Conservation (phyloP, 2,797 vertebrate species). For the Chromobotia macracanthus region DNA sequence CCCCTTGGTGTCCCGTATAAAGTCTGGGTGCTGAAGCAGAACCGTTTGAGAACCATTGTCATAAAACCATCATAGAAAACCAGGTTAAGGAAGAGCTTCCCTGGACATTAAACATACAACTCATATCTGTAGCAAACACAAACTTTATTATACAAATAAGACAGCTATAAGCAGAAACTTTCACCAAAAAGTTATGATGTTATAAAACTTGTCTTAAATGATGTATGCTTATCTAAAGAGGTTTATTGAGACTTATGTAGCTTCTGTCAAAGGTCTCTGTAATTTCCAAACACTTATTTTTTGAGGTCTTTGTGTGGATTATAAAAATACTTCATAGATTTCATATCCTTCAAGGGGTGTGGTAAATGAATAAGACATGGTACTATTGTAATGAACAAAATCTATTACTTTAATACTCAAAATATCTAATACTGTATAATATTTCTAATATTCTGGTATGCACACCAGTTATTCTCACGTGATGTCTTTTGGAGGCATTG, state of each 20-base stretch:
- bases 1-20: too few species aligned
- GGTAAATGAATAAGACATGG: conserved; percentile 11
- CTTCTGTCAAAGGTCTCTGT: conserved; percentile 7
- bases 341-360: conserved; percentile 8
- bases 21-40: background rate
- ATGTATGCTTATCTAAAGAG: conserved; percentile 1
- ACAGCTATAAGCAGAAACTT: conserved; percentile 28
- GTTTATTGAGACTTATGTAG: conserved; percentile 22
- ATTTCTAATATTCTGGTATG: conserved; percentile 3
- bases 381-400: conserved; percentile 27
- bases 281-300: background rate
- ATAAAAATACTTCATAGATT: background rate
- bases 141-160: conserved; percentile 34
- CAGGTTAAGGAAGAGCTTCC: background rate
- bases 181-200: conserved; percentile 20
- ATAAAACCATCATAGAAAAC: background rate
- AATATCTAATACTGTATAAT: conserved; percentile 33
- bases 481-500: conserved; percentile 12
- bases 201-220: background rate
- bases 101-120: conserved; percentile 12
- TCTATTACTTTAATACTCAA: background rate
- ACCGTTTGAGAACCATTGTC: conserved; percentile 18
- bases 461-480: conserved; percentile 13
- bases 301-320: conserved; percentile 5
- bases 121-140: conserved; percentile 51